phyloP scores from a whole-genome alignment of 1,140 invertebrate species.

The Sinella curviseta region DNA sequence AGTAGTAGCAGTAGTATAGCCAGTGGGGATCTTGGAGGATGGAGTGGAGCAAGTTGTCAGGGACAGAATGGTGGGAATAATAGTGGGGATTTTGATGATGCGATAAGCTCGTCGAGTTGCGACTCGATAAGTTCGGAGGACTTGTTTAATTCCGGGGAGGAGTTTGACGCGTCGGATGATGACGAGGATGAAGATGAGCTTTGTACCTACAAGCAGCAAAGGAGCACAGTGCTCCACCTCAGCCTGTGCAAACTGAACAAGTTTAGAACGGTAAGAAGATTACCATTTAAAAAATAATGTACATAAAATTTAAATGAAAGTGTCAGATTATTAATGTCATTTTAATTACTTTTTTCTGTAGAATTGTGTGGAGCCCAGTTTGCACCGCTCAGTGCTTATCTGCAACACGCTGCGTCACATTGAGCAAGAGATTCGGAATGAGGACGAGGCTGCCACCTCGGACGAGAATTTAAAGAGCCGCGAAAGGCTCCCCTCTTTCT shows the following conservation, averaged over 20 bases:
- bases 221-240: slow-evolving; percentile 85
- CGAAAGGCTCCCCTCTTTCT: slow-evolving; percentile 43
- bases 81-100: slow-evolving; percentile 29
- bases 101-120: slow-evolving; percentile 45
- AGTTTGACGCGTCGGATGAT: slow-evolving; percentile 46
- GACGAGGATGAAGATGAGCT: slow-evolving; percentile 62
- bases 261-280: slow-evolving; percentile 46
- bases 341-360: slow-evolving; percentile 55
- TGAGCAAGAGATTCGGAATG: slow-evolving; percentile 84
- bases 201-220: slow-evolving; percentile 70
- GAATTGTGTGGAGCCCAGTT: slow-evolving; percentile 82
- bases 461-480: slow-evolving; percentile 35
- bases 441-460: slow-evolving; percentile 60
- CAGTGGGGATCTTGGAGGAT: slow-evolving; percentile 55
- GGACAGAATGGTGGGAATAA: neutral
- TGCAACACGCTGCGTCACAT: slow-evolving; percentile 89
- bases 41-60: neutral
- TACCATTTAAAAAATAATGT: neutral
- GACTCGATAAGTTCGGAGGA: slow-evolving; percentile 51
- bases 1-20: slow-evolving; percentile 53
- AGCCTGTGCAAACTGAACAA: slow-evolving; percentile 85
- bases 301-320: neutral
- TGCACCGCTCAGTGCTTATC: slow-evolving; percentile 89
- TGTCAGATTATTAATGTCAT: neutral
- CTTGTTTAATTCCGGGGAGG: slow-evolving; percentile 50